Percentiles rank a stretch among this genome's conserved stretches.
Conservation (phyloP, 23 tunicate genomes). For the Halocynthia roretzi region DNA sequence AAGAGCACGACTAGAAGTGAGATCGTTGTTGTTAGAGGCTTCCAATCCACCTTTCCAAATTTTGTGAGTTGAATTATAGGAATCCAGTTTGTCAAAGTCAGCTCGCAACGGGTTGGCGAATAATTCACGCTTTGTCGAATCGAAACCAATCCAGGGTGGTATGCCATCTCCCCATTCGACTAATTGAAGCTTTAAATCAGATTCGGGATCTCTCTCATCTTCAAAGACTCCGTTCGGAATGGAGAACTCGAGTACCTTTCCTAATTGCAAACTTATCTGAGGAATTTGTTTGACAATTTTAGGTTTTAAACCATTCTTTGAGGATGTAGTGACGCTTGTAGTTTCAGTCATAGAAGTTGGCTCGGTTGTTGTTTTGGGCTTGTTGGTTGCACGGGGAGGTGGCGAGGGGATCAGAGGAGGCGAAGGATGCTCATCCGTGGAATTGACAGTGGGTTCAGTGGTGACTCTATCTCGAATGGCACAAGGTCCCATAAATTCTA, state of each 20-base stretch:
- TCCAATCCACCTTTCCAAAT: constrained; percentile 54
- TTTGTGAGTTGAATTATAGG: constrained; percentile 34
- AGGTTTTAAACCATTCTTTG: not conserved
- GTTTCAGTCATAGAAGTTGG: not conserved
- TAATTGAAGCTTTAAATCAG: too few species aligned
- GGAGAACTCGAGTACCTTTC: not conserved
- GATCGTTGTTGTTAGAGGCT: constrained; percentile 17
- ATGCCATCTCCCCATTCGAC: not conserved
- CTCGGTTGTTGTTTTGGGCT: constrained; percentile 1
- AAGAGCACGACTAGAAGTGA: constrained; percentile 16
- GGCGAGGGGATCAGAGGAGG: not conserved
- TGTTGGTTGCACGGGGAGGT: constrained; percentile 3
- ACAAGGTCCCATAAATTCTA: constrained; percentile 58
- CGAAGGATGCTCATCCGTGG: not conserved
- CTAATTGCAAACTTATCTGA: not conserved
- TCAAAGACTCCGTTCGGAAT: constrained; percentile 4
- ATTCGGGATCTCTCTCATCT: too few species aligned
- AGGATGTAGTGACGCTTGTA: not conserved
- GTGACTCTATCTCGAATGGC: not conserved
- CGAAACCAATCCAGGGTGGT: constrained; percentile 43
- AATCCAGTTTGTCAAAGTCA: constrained; percentile 23
- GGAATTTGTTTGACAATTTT: not conserved
- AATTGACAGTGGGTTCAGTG: constrained; percentile 4
- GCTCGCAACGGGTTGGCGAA: constrained; percentile 29
- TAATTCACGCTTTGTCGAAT: constrained; percentile 16